Evolutionary conservation across 2,113 vertebrate genomes (phyloP).

Genomic region (Burhinus oedicnemus): DNA sequence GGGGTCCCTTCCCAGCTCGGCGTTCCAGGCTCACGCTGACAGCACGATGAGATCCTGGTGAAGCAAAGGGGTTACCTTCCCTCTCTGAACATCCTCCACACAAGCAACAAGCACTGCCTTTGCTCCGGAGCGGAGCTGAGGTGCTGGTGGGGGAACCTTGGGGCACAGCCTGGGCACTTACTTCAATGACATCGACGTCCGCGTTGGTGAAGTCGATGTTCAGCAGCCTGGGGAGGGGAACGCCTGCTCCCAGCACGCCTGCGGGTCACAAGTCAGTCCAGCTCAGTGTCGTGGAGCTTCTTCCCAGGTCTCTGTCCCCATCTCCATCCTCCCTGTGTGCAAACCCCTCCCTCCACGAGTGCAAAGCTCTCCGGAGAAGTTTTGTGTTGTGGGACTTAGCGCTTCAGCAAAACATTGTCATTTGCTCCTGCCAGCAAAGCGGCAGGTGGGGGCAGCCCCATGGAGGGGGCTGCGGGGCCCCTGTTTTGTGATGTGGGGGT

Average conservation of each 20-base stretch:
- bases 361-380: not conserved
- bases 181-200: conserved; percentile 48
- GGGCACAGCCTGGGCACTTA: not conserved
- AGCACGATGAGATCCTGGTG: conserved; percentile 62
- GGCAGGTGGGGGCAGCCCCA: not conserved
- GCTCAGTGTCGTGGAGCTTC: not conserved
- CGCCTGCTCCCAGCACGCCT: conserved; percentile 53
- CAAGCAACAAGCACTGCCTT: accelerated
- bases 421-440: not conserved
- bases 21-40: not conserved
- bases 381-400: not conserved
- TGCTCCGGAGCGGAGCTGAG: accelerated
- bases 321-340: not conserved
- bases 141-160: accelerated
- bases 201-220: conserved; percentile 61
- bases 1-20: not conserved
- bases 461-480: too few species aligned
- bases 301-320: not conserved
- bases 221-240: conserved; percentile 70
- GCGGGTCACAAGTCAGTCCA: not conserved
- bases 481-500: accelerated
- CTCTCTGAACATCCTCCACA: accelerated
- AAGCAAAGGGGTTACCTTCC: not conserved
- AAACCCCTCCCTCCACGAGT: accelerated
- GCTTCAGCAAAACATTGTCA: accelerated